A percentile compares a stretch with the other conserved stretches of the same genome.
Evolutionary conservation across 2,797 vertebrate species (phyloP).

Genomic region (Peromyscus eremicus): DNA sequence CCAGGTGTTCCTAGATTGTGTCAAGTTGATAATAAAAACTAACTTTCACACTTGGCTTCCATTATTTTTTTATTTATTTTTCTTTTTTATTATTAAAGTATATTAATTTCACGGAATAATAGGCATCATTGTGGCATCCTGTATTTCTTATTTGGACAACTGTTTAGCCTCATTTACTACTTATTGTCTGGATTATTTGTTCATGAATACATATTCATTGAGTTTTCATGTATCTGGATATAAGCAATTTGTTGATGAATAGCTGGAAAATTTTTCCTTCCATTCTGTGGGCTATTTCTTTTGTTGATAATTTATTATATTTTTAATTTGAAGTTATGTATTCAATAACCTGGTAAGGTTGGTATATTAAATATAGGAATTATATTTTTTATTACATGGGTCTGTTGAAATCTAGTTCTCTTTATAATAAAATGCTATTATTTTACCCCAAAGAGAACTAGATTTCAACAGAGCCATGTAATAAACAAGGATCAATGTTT

Average conservation of each 20-base stretch:
- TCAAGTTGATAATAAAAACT: neutral
- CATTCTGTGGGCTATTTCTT: too few species aligned
- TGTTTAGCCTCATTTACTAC: neutral
- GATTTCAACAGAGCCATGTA: conserved; percentile 80
- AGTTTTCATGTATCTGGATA: neutral
- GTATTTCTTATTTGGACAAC: neutral
- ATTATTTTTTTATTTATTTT: neutral
- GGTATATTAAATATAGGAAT: conserved; percentile 39
- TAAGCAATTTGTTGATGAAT: neutral
- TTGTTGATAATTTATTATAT: neutral
- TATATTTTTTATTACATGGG: conserved; percentile 48
- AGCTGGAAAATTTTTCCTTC: neutral
- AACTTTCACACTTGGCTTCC: neutral
- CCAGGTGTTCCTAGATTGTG: neutral
- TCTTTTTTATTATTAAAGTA: neutral
- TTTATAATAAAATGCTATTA: conserved; percentile 79
- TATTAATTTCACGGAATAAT: neutral
- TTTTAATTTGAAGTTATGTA: conserved; percentile 17
- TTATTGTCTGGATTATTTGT: neutral
- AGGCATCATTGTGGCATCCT: neutral
- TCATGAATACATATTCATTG: neutral
- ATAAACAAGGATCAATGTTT: conserved; percentile 84
- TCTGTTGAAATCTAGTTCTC: too few species aligned
- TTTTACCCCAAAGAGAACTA: conserved; percentile 66
- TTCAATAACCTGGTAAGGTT: conserved; percentile 16